A percentile compares a stretch with the other conserved stretches of the same genome.
phyloP scores from a whole-genome alignment of 1,140 invertebrate genomes.

The Dolichoris vasculosae region DNA sequence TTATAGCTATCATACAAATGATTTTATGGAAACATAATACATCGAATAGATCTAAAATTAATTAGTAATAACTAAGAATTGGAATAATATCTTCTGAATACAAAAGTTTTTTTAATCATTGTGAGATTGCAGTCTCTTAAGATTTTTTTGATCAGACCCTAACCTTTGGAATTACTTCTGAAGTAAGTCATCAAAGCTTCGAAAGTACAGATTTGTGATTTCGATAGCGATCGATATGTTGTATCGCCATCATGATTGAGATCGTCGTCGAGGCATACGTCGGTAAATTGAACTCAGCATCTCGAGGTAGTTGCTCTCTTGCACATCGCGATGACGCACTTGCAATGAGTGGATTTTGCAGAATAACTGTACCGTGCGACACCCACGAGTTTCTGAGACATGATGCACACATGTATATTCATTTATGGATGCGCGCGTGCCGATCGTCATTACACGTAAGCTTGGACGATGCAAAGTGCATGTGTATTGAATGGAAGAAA shows the following conservation, averaged over 20 bases:
- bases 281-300: slow-evolving; percentile 27
- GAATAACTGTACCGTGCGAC: slow-evolving; percentile 59
- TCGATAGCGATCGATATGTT: background rate
- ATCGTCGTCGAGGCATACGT: background rate
- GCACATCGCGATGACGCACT: slow-evolving; percentile 52
- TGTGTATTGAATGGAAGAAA: background rate
- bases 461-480: slow-evolving; percentile 17
- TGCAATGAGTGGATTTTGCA: slow-evolving; percentile 54
- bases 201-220: background rate
- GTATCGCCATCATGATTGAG: background rate
- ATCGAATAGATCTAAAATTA: background rate
- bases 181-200: background rate
- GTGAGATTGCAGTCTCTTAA: background rate
- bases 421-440: background rate
- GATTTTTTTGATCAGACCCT: background rate
- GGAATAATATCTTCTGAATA: background rate
- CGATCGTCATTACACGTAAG: slow-evolving; percentile 7
- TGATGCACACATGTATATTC: background rate
- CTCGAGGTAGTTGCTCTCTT: slow-evolving; percentile 57
- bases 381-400: slow-evolving; percentile 46
- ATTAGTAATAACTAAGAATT: background rate
- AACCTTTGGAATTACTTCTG: background rate
- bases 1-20: background rate
- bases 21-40: too few relatives aligned
- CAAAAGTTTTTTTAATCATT: background rate